Base-by-base conservation (phyloP, 1,140 invertebrate species). In the Daktulosphaira vitifoliae region DNA sequence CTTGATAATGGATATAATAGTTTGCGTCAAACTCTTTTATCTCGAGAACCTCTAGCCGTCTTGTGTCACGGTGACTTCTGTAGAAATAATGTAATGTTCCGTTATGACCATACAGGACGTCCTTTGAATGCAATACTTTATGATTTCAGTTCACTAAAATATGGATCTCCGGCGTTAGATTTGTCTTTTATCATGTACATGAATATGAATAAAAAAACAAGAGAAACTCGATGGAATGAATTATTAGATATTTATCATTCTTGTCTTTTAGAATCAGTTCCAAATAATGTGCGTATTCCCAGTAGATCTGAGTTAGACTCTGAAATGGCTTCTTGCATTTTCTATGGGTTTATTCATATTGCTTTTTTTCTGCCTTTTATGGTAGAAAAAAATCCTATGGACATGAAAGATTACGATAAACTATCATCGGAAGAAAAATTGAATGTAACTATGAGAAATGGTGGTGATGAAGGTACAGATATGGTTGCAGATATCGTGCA, bases 81-180 rank as follows among this genome's bases (percentile, higher is more conserved):
- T 75, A 76, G 74, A 52, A 81, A 81, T 66, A 81, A 81, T 66
- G 74, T 81, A 18, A 68, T 81, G 46, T 81, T 78, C 70, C 75
- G 73, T 65, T 73, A 75, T 25, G 66, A 74, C 1, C n/a, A 68
- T 1, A 25, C 68, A 11, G 69, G 56, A 0, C 37, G 66, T 9
- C 49, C 72, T 1, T 18, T 73, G 0, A 67, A 70, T 16, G 68
- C 73, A 0, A 74, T 73, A 56, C 53, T 79, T 2, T 68, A 78
- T 23, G 78, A 79, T 62, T 74, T 78, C 20, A 75, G 72, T 4
- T 52, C 71, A 11, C 29, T 73, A 0, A 65, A 44, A 18, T 76
- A 76, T 51, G 67, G 69, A 0, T 73, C 73, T 13, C 76, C 76
- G 0, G 69, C 71, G 0, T 65, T 74, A 2, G 78, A 80, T 38